A percentile compares a stretch with the other conserved stretches of the same genome.
These are phyloP conservation scores for Ammodytes marinus DNA, from an alignment of 2,113 vertebrate species.

Conservation along the genomic window DNA sequence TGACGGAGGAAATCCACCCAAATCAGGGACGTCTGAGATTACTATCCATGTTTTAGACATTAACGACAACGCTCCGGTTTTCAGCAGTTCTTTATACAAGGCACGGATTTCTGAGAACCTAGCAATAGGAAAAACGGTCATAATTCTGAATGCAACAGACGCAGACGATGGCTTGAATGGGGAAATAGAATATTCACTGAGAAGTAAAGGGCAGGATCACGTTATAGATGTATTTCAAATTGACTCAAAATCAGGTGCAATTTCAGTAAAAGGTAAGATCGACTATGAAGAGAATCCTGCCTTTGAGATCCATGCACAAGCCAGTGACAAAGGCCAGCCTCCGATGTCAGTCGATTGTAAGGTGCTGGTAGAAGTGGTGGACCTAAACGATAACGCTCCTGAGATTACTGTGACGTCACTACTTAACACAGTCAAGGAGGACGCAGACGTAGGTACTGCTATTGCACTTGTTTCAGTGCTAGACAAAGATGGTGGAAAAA, in stretches of 20 bases:
- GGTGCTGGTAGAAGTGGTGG: conserved; percentile 82
- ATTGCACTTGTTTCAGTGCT: conserved; percentile 70
- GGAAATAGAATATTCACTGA: conserved; percentile 7
- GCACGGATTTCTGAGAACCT: not conserved
- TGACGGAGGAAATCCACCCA: conserved; percentile 22
- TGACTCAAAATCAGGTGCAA: conserved; percentile 10
- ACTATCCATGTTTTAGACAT: not conserved
- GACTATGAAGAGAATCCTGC: conserved; percentile 8
- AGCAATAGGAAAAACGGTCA: not conserved
- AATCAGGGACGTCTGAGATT: conserved; percentile 16
- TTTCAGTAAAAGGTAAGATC: conserved; percentile 4
- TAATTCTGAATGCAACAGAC: conserved; percentile 18
- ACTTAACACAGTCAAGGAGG: conserved; percentile 54
- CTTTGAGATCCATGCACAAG: conserved; percentile 21
- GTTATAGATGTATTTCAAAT: conserved; percentile 3
- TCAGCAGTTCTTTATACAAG: conserved; percentile 27
- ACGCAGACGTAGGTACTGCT: conserved; percentile 65
- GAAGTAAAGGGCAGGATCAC: conserved; percentile 3
- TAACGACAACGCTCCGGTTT: conserved; percentile 25
- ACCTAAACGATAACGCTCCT: conserved; percentile 86
- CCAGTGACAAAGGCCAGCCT: conserved; percentile 14
- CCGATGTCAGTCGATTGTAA: conserved; percentile 76
- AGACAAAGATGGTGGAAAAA: conserved; percentile 69
- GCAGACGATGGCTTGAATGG: conserved; percentile 21
- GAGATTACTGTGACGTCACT: conserved; percentile 78